phyloP scores from a whole-genome alignment of 2,113 vertebrate genomes.

The Gymnarchus niloticus region DNA sequence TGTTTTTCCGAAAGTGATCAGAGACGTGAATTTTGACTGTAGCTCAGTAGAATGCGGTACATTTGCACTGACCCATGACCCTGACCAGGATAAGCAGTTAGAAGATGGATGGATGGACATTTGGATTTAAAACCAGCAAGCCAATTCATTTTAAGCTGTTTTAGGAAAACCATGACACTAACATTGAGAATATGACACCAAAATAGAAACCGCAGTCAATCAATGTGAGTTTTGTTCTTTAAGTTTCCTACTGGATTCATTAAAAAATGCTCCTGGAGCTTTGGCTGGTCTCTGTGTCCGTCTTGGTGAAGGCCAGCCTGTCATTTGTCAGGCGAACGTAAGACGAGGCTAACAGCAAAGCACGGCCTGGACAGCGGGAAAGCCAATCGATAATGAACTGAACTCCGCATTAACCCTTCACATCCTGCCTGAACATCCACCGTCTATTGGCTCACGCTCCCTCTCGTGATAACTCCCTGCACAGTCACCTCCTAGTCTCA shows the following conservation, averaged over 20 bases:
- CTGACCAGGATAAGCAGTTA: no score
- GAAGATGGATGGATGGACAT: no score
- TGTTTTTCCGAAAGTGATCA: not conserved
- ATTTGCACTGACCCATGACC: not conserved
- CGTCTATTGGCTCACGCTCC: not conserved
- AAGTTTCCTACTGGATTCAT: not conserved
- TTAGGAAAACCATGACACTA: not conserved
- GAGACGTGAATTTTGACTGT: no score
- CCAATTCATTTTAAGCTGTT: not conserved
- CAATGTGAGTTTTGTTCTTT: not conserved
- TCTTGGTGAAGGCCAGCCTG: not conserved
- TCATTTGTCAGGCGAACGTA: no score
- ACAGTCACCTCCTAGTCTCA: slow-evolving; percentile 1
- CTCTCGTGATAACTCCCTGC: not conserved
- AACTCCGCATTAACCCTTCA: not conserved
- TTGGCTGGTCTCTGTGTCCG: not conserved
- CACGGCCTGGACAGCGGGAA: no score
- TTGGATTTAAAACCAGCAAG: not conserved
- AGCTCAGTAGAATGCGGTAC: not conserved
- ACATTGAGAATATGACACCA: not conserved
- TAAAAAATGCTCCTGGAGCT: not conserved
- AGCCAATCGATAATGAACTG: not conserved
- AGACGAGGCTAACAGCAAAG: no score
- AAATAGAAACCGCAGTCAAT: not conserved
- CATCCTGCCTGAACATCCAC: not conserved